Percentiles rank a stretch among this genome's conserved stretches.
phyloP scores from a whole-genome alignment of 2,113 vertebrate species.

The Hyperopisus bebe region DNA sequence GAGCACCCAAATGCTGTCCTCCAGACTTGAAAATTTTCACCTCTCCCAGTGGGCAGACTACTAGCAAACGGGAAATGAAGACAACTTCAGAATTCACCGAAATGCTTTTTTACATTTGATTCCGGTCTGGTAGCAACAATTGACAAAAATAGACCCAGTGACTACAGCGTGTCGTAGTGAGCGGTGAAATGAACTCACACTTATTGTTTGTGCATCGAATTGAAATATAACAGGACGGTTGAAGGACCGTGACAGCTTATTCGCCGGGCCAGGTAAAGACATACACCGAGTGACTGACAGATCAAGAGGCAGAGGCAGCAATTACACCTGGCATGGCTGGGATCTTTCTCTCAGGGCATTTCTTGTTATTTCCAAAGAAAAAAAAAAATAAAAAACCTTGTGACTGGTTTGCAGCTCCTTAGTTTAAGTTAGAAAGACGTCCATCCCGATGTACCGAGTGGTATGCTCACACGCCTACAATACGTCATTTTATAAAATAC shows the following conservation, averaged over 20 bases:
- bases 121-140: constrained; percentile 14
- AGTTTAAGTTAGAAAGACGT: background rate
- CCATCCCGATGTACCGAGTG: background rate
- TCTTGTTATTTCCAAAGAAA: constrained; percentile 43
- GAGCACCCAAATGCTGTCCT: background rate
- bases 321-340: constrained; percentile 42
- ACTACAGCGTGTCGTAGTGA: background rate
- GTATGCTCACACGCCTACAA: background rate
- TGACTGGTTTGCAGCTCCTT: constrained; percentile 17
- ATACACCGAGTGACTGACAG: constrained; percentile 43
- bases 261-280: constrained; percentile 40
- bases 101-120: constrained; percentile 4
- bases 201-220: constrained; percentile 20
- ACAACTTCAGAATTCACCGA: background rate
- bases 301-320: constrained; percentile 45
- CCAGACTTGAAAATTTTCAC: background rate
- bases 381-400: constrained; percentile 32
- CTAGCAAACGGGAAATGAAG: background rate
- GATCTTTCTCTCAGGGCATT: constrained; percentile 37
- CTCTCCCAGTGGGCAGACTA: background rate
- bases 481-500: background rate
- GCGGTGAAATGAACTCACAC: constrained; percentile 2
- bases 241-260: constrained; percentile 31
- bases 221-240: constrained; percentile 34
- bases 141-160: background rate